These are phyloP conservation scores for Euphydryas editha DNA, from an alignment of 2,888 invertebrate genomes.

Conservation along the genomic window DNA sequence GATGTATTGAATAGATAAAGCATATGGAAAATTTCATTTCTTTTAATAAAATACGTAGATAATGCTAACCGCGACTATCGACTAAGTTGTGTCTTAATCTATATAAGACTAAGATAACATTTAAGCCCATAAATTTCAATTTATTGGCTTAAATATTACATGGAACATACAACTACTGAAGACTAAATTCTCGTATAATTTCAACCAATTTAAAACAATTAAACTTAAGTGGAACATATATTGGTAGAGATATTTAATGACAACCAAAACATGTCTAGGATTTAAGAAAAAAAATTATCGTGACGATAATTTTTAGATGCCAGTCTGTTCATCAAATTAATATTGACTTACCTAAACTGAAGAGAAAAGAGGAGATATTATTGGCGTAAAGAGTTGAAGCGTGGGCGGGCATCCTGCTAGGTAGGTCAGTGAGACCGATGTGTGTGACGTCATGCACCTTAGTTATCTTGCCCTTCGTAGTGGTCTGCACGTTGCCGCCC, in stretches of 20 bases:
- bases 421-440: conserved; percentile 92
- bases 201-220: too few species aligned
- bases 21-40: not conserved
- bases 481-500: conserved; percentile 94
- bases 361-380: conserved; percentile 93
- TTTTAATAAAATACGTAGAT: not conserved
- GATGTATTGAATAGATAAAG: not conserved
- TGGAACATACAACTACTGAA: too few species aligned
- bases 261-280: too few species aligned
- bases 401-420: conserved; percentile 93
- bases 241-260: too few species aligned
- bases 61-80: not conserved
- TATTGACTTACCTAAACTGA: conserved; percentile 87
- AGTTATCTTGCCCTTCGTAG: conserved; percentile 89
- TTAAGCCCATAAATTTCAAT: too few species aligned
- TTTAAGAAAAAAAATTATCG: too few species aligned
- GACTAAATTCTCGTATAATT: too few species aligned
- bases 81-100: not conserved
- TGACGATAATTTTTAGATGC: not conserved
- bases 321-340: not conserved
- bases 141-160: too few species aligned
- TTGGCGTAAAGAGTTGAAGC: conserved; percentile 95
- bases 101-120: not conserved
- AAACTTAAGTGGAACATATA: too few species aligned
- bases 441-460: conserved; percentile 92